A percentile compares a stretch with the other conserved stretches of the same genome.
Conservation (phyloP, 2,797 vertebrate genomes). For the Periophthalmus magnuspinnatus region DNA sequence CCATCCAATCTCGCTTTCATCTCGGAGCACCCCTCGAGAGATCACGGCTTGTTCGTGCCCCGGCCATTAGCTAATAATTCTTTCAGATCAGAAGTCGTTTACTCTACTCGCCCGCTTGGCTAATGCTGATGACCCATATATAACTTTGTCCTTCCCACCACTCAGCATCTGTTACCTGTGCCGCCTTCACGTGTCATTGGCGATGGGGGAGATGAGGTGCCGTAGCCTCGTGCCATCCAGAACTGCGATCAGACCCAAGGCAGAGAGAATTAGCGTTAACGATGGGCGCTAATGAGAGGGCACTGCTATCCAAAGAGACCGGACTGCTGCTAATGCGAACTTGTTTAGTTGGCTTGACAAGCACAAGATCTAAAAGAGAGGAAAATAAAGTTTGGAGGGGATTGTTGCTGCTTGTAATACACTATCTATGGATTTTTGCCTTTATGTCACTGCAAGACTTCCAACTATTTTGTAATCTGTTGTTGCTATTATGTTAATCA, state of each 20-base stretch:
- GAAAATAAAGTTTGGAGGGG: conserved; percentile 24
- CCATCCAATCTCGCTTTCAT: conserved; percentile 6
- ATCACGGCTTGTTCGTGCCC: conserved; percentile 58
- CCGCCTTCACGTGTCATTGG: conserved; percentile 74
- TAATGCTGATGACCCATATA: conserved; percentile 61
- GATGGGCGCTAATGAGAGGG: conserved; percentile 58
- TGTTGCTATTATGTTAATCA: background rate
- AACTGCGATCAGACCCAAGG: conserved; percentile 52
- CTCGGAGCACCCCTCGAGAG: conserved; percentile 32
- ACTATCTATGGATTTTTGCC: background rate
- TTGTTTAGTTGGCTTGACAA: conserved; percentile 55
- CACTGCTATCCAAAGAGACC: conserved; percentile 48
- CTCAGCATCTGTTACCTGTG: conserved; percentile 62
- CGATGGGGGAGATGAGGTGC: conserved; percentile 60
- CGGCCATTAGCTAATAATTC: conserved; percentile 72
- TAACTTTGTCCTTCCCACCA: conserved; percentile 22
- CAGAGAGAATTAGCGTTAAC: conserved; percentile 63
- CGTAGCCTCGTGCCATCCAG: conserved; percentile 40
- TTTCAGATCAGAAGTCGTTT: conserved; percentile 65
- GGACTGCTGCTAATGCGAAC: conserved; percentile 50
- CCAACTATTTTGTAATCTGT: background rate
- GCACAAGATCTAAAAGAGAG: conserved; percentile 19
- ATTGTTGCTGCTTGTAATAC: conserved; percentile 33
- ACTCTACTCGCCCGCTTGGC: conserved; percentile 45
- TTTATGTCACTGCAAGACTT: background rate